Evolutionary conservation across 2,797 vertebrate genomes (phyloP).

Genomic region (Heteromormyrus szaboi): DNA sequence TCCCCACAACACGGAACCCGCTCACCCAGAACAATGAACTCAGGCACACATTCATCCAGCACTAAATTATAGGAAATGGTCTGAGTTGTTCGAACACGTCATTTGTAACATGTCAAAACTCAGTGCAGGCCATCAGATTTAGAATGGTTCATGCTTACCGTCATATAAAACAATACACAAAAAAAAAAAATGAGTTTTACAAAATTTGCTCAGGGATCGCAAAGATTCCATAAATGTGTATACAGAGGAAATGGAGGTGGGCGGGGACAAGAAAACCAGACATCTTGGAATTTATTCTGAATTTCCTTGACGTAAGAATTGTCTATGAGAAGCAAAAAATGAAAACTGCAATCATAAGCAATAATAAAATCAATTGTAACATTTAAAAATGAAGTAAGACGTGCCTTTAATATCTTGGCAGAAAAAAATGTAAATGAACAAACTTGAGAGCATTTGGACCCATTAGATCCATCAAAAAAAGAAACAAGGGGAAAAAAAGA

Average conservation of each 20-base stretch:
- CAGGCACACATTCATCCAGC: neutral
- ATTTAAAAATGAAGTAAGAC: conserved; percentile 6
- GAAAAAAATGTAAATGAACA: conserved; percentile 29
- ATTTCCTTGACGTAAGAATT: neutral
- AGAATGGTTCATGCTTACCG: neutral
- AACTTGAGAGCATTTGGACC: conserved; percentile 35
- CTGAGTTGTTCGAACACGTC: neutral
- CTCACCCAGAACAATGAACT: neutral
- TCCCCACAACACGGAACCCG: neutral
- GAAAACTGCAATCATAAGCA: neutral
- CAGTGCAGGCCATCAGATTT: neutral
- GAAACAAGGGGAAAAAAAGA: conserved; percentile 13
- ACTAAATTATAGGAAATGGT: neutral
- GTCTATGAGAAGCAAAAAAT: neutral
- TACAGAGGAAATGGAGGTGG: neutral
- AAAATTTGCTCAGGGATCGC: neutral
- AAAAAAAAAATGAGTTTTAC: neutral
- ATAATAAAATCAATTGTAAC: neutral
- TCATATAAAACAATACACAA: neutral
- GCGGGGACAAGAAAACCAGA: neutral
- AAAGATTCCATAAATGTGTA: neutral
- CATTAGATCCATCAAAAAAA: conserved; percentile 34
- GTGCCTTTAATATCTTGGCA: conserved; percentile 11
- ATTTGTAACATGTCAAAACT: neutral
- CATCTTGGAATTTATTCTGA: conserved; percentile 17